A percentile compares a stretch with the other conserved stretches of the same genome.
phyloP scores from a whole-genome alignment of 2,113 vertebrate species.

The Tragelaphus imberbis region DNA sequence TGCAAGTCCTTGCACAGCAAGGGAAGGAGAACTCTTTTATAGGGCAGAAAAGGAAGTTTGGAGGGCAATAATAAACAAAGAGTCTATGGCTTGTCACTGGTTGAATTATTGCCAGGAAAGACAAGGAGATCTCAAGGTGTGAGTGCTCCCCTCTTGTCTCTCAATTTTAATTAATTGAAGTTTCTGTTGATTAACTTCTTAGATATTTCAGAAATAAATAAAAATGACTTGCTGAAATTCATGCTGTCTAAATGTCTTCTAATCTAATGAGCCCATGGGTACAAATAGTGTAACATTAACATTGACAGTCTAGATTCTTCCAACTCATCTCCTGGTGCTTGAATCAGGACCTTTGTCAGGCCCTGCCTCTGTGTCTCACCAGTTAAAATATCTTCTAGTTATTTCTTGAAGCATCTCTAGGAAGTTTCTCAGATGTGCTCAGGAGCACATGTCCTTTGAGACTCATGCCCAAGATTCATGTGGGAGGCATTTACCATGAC shows the following conservation, averaged over 20 bases:
- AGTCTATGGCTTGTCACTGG: neutral
- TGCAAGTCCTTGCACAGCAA: neutral
- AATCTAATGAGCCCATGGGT: neutral
- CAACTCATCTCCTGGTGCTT: neutral
- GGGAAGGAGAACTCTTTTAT: neutral
- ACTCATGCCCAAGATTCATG: neutral
- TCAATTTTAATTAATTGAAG: neutral
- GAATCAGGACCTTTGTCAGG: neutral
- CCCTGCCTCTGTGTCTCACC: neutral
- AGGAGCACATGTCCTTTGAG: neutral
- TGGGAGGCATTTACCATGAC: neutral
- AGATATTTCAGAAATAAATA: neutral
- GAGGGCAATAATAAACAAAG: neutral
- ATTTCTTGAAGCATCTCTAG: neutral
- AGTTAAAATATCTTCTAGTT: neutral
- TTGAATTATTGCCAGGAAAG: neutral
- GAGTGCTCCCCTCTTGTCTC: neutral
- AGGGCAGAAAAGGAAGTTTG: neutral
- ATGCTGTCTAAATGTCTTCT: neutral
- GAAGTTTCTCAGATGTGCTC: neutral
- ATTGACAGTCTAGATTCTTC: neutral
- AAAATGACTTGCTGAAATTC: neutral
- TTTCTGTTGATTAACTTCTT: neutral
- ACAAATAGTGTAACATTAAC: neutral
- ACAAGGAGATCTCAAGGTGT: neutral